These are phyloP conservation scores for Seladonia tumulorum DNA, from an alignment of 2,888 invertebrate species.

Conservation along the genomic window DNA sequence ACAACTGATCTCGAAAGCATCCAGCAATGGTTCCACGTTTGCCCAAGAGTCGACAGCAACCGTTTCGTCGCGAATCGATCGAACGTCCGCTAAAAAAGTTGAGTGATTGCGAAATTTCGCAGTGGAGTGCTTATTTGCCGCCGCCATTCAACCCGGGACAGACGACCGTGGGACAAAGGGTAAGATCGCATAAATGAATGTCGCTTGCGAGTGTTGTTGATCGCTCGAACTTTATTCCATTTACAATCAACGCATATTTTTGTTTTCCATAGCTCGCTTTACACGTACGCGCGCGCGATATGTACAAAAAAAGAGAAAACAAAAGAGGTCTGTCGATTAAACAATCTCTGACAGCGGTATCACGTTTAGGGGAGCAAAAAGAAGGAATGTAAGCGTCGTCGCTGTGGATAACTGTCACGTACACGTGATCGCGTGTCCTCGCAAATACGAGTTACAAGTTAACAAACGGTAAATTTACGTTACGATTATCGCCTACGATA, in stretches of 20 bases:
- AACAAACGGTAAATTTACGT: conserved; percentile 19
- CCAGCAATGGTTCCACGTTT: too few species aligned
- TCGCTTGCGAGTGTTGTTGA: not conserved
- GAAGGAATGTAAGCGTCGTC: conserved; percentile 68
- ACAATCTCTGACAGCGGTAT: conserved; percentile 60
- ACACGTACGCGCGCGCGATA: conserved; percentile 53
- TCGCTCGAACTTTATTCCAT: conserved; percentile 45
- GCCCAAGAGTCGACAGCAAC: not conserved
- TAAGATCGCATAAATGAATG: not conserved
- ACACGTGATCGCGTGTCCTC: conserved; percentile 8
- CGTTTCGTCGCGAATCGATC: not conserved
- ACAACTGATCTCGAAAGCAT: too few species aligned
- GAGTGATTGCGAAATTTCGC: not conserved
- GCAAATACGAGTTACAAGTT: conserved; percentile 27
- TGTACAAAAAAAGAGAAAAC: conserved; percentile 52
- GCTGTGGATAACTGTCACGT: conserved; percentile 39
- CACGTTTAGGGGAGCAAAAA: conserved; percentile 67
- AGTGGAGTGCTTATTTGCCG: not conserved
- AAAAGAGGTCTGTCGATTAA: conserved; percentile 57
- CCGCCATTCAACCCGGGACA: not conserved
- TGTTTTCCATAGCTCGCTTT: conserved; percentile 23
- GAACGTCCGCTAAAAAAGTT: not conserved
- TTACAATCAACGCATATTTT: conserved; percentile 29
- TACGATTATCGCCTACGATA: conserved; percentile 31
- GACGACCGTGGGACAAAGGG: too few species aligned